These are phyloP conservation scores for Drosophila burlai DNA, from an alignment of 1,140 invertebrate genomes.

Conservation along the genomic window DNA sequence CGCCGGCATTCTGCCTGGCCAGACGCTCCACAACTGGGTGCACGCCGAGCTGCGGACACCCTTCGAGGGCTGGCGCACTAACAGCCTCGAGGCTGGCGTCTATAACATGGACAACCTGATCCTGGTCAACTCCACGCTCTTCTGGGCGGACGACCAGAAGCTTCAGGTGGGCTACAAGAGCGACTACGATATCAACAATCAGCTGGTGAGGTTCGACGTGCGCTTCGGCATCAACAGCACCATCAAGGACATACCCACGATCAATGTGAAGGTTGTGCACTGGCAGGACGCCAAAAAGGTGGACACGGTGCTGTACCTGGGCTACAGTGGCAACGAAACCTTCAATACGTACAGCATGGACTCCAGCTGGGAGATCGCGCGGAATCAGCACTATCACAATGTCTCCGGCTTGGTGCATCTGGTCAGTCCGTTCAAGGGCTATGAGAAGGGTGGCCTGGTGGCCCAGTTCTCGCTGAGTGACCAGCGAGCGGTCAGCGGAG, in stretches of 20 bases:
- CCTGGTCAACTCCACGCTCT: conserved; percentile 79
- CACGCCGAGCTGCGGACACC: conserved; percentile 88
- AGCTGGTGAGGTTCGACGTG: conserved; percentile 85
- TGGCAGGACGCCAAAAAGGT: conserved; percentile 85
- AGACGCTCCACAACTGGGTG: conserved; percentile 85
- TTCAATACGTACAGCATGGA: conserved; percentile 86
- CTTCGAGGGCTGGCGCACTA: conserved; percentile 90
- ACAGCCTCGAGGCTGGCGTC: conserved; percentile 86
- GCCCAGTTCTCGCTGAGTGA: conserved; percentile 88
- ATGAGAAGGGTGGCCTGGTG: conserved; percentile 88
- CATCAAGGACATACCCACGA: conserved; percentile 86
- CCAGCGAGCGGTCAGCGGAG: conserved; percentile 88
- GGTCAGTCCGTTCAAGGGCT: conserved; percentile 88
- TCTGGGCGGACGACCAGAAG: conserved; percentile 88
- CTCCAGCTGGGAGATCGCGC: conserved; percentile 87
- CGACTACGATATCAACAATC: conserved; percentile 82
- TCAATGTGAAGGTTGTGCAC: conserved; percentile 87
- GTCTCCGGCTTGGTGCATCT: conserved; percentile 87
- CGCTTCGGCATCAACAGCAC: conserved; percentile 87
- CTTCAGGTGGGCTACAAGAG: conserved; percentile 86
- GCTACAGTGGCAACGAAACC: conserved; percentile 71
- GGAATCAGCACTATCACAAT: conserved; percentile 85
- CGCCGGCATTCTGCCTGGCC: conserved; percentile 70
- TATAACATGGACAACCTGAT: conserved; percentile 74
- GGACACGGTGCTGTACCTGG: conserved; percentile 86